A percentile compares a stretch with the other conserved stretches of the same genome.
Evolutionary conservation across 1,140 invertebrate species (phyloP).

Genomic region (Pemphigus obesinymphae): DNA sequence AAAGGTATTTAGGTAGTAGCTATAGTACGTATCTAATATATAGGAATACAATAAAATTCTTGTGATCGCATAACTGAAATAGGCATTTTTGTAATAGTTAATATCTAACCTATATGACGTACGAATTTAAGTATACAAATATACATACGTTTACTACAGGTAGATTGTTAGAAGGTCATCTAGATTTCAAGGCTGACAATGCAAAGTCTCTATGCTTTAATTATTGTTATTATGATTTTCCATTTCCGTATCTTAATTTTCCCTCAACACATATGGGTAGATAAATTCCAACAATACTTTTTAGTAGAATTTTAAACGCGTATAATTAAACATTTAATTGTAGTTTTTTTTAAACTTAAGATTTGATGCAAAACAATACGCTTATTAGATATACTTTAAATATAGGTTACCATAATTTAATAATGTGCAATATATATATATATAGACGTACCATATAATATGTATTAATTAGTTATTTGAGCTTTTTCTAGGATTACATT

Average conservation of each 20-base stretch:
- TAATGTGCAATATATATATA: too few relatives aligned
- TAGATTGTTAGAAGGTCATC: slow-evolving; percentile 2
- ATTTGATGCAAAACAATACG: too few relatives aligned
- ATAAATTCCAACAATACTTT: not conserved
- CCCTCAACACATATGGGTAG: not conserved
- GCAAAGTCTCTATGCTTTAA: not conserved
- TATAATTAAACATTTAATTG: not conserved
- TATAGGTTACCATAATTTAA: too few relatives aligned
- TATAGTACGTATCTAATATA: too few relatives aligned
- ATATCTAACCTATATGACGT: not conserved
- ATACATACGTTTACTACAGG: not conserved
- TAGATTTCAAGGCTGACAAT: not conserved
- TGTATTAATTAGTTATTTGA: too few relatives aligned
- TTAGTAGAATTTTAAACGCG: not conserved
- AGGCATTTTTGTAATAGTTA: not conserved
- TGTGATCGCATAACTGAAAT: not conserved
- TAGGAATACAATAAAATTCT: too few relatives aligned
- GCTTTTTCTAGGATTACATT: too few relatives aligned
- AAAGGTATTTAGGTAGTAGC: too few relatives aligned
- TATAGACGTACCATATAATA: too few relatives aligned
- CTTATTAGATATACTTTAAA: too few relatives aligned
- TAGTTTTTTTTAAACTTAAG: not conserved
- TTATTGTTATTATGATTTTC: not conserved
- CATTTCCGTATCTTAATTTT: slow-evolving; percentile 21
- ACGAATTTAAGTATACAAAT: not conserved